These are phyloP conservation scores for Melanerpes formicivorus DNA, from an alignment of 2,113 vertebrate genomes.

Conservation along the genomic window DNA sequence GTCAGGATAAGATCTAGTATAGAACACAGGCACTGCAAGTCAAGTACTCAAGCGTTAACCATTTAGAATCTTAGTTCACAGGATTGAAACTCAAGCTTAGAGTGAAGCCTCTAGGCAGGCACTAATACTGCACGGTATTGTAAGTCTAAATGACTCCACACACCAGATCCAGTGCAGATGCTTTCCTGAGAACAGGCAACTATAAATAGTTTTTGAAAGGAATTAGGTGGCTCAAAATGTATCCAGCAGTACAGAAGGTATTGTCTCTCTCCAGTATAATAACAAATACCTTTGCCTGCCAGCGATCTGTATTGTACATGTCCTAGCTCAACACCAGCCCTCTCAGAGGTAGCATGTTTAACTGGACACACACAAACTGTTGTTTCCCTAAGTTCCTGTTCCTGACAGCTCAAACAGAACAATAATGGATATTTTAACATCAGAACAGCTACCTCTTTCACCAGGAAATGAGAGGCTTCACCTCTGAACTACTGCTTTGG, in stretches of 20 bases:
- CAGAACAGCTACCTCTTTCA: neutral
- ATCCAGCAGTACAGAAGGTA: neutral
- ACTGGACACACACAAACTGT: neutral
- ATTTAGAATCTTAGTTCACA: neutral
- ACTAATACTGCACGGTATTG: neutral
- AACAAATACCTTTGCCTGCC: neutral
- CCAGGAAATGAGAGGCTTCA: neutral
- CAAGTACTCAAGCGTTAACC: neutral
- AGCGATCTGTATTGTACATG: neutral
- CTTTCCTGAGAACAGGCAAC: neutral
- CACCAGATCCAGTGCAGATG: neutral
- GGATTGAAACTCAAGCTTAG: neutral
- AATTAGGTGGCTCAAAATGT: neutral
- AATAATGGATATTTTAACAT: neutral
- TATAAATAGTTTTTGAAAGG: neutral
- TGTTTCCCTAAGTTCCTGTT: neutral
- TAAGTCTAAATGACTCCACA: neutral
- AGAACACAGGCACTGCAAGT: neutral
- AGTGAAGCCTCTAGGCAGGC: neutral
- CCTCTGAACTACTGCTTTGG: neutral
- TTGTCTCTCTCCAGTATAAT: accelerated
- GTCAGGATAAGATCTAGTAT: neutral
- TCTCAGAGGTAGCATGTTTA: neutral
- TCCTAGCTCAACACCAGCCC: neutral
- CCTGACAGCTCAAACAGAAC: neutral